A percentile compares a stretch with the other conserved stretches of the same genome.
phyloP scores from a whole-genome alignment of 2,797 vertebrate genomes.

The Alectoris magna region DNA sequence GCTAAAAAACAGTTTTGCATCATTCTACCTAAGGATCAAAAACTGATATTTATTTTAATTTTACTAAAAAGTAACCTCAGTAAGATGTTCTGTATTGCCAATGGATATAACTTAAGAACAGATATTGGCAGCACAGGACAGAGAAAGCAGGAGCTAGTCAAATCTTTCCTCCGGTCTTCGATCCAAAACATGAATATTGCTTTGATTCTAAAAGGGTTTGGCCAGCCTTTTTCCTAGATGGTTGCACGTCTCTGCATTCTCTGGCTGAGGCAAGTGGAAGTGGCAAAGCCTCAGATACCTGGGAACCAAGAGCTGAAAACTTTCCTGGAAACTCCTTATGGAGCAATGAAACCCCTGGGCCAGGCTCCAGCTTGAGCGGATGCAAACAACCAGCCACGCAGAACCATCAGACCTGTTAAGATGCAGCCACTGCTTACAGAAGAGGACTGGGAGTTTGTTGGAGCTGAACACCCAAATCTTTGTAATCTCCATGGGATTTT shows the following conservation, averaged over 20 bases:
- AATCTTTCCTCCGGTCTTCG: constrained; percentile 45
- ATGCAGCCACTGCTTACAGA: constrained; percentile 18
- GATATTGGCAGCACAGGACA: constrained; percentile 59
- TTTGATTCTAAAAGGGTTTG: constrained; percentile 62
- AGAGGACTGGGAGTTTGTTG: background rate
- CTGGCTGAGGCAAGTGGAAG: constrained; percentile 67
- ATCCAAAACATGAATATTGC: constrained; percentile 65
- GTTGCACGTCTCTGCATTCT: constrained; percentile 53
- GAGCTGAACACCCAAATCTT: constrained; percentile 7
- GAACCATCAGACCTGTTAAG: constrained; percentile 60
- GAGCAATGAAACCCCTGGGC: constrained; percentile 68
- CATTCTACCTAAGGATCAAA: constrained; percentile 19
- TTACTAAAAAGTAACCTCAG: constrained; percentile 40
- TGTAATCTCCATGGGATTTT: background rate
- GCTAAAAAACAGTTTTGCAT: background rate
- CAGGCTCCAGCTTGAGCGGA: constrained; percentile 57
- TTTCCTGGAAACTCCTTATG: constrained; percentile 69
- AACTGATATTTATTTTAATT: constrained; percentile 55
- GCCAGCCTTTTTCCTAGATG: constrained; percentile 41
- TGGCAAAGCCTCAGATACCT: constrained; percentile 71
- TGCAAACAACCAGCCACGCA: constrained; percentile 61
- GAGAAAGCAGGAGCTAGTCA: constrained; percentile 59
- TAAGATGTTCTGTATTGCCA: background rate
- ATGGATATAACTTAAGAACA: constrained; percentile 43
- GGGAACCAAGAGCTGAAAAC: constrained; percentile 69